A percentile compares a stretch with the other conserved stretches of the same genome.
phyloP scores from a whole-genome alignment of 2,888 invertebrate genomes.

The Byasa hedistus region DNA sequence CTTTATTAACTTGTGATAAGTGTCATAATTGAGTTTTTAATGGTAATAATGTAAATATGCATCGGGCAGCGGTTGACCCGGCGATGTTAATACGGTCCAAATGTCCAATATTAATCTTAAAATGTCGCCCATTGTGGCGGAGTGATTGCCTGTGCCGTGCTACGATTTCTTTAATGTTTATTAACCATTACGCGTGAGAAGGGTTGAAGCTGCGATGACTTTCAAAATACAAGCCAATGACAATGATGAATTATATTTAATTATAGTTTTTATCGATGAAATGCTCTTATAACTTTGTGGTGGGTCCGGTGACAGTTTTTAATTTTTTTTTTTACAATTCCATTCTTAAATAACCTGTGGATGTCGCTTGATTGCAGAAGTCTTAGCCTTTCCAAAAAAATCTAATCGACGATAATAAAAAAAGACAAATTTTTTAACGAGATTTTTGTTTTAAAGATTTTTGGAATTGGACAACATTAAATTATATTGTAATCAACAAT shows the following conservation, averaged over 20 bases:
- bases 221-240: slow-evolving; percentile 46
- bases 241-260: slow-evolving; percentile 53
- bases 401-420: no score
- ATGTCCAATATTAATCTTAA: slow-evolving; percentile 73
- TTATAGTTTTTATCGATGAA: slow-evolving; percentile 36
- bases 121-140: slow-evolving; percentile 64
- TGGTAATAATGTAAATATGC: slow-evolving; percentile 27
- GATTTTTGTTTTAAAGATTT: no score
- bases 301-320: slow-evolving; percentile 5
- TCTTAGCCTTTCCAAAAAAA: no score
- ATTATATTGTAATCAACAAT: no score
- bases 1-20: slow-evolving; percentile 9
- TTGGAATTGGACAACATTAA: no score
- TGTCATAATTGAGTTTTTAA: background rate
- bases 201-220: slow-evolving; percentile 39
- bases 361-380: no score
- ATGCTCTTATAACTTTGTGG: slow-evolving; percentile 19
- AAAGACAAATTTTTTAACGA: no score
- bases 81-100: slow-evolving; percentile 60
- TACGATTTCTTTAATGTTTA: slow-evolving; percentile 46
- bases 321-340: background rate
- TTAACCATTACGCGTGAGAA: slow-evolving; percentile 42
- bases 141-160: slow-evolving; percentile 48
- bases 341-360: no score
- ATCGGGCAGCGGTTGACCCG: slow-evolving; percentile 49